Evolutionary conservation across 53 echinoderm and acorn worm species (phyloP), one percentile per base, ranked within the genome.

Genomic region (Antedon mediterranea): DNA sequence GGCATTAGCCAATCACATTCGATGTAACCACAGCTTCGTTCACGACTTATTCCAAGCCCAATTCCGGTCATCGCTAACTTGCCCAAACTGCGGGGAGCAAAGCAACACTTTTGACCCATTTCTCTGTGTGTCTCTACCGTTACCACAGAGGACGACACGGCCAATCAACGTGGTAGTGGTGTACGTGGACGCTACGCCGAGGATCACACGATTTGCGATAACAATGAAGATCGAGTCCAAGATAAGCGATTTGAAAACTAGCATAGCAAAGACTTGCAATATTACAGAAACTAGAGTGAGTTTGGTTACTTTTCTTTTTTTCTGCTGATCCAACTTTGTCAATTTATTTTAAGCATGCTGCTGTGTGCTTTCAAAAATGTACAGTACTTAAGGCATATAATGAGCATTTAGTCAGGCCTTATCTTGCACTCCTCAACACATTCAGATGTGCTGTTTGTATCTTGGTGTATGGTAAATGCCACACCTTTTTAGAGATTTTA

Each of bases 61-160:
- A 83, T 93, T 85, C 43, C 92, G 92, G 13, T 98, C 98, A 18
- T 90, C 98, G 26, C 77, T 98, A 73, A 92, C 86, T n/a, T 98
- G 98, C 43, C 92, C 92, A 31, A 85, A 98, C 79, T 98, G 98
- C 43, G 88, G 90, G 28, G 84, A 82, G 32, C 98, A 98, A 86
- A 92, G 98, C 79, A 92, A 93, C 74, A 98, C 98, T 79, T 98
- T 98, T 90, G 98, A 98, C 77, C 98, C 98, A 43, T 98, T 92
- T 84, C 76, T 98, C 42, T 98, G 98, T 41, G 86, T 98, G 28
- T 98, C 98, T 0, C 44, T 98, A 72, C 98, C 98, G 33, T 88
- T 98, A 32, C 98, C 98, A 5, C 98, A 98, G 73, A 84, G 92
- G 28, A 93, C 87, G 7, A 92, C 91, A 15, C 81, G 98, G 28